These are phyloP conservation scores for Urocynchramus pylzowi DNA, from an alignment of 2,113 vertebrate genomes.

Conservation along the genomic window DNA sequence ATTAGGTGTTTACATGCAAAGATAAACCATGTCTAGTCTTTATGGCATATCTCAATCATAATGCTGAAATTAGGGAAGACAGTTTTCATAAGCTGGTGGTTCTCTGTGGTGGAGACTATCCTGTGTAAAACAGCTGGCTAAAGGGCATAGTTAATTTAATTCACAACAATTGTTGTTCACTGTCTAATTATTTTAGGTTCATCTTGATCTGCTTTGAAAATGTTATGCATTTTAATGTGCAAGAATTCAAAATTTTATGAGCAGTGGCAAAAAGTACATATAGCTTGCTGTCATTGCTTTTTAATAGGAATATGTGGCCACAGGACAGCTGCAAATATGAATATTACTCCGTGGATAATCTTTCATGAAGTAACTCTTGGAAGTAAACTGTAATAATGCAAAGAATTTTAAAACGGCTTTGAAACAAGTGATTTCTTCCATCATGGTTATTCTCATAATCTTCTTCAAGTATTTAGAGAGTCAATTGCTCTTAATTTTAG, in stretches of 20 bases:
- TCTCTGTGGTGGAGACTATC: background rate
- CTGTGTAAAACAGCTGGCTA: background rate
- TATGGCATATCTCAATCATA: background rate
- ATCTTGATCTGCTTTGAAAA: background rate
- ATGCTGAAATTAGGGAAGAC: background rate
- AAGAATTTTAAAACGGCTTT: slow-evolving; percentile 3
- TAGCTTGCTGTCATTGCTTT: background rate
- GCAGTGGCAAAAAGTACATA: background rate
- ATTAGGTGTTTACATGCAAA: background rate
- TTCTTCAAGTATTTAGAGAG: slow-evolving; percentile 6
- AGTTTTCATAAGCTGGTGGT: background rate
- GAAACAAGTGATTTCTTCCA: background rate
- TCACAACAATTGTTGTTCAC: background rate
- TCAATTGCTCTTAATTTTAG: slow-evolving; percentile 40
- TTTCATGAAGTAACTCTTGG: background rate
- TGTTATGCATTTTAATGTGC: background rate
- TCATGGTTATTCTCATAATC: background rate
- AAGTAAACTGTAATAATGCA: background rate
- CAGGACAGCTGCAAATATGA: background rate
- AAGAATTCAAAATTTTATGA: background rate
- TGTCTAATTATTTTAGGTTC: background rate
- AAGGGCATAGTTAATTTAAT: background rate
- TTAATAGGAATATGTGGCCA: background rate
- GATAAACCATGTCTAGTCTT: background rate
- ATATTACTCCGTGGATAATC: background rate